Conservation (phyloP, 2,113 vertebrate genomes). For the Channa maculata region DNA sequence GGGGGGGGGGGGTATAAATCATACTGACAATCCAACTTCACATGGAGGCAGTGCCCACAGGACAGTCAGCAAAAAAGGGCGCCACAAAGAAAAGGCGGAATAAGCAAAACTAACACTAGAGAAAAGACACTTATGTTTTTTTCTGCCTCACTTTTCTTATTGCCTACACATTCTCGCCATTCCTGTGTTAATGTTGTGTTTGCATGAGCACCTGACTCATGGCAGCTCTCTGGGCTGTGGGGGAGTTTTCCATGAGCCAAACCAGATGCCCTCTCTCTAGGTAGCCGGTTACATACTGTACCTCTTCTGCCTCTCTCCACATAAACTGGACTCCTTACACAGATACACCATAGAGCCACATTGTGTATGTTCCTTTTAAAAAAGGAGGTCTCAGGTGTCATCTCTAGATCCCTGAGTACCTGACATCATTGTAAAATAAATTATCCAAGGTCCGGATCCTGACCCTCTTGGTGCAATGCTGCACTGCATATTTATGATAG, state of each 20-base stretch:
- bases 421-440: slow-evolving; percentile 22
- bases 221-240: slow-evolving; percentile 67
- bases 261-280: slow-evolving; percentile 79
- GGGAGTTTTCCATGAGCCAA: slow-evolving; percentile 66
- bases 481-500: neutral
- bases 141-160: slow-evolving; percentile 34
- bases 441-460: neutral
- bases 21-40: slow-evolving; percentile 21
- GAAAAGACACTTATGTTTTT: slow-evolving; percentile 59
- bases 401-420: neutral
- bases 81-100: slow-evolving; percentile 38
- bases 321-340: slow-evolving; percentile 47
- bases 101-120: slow-evolving; percentile 46
- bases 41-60: slow-evolving; percentile 10
- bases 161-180: slow-evolving; percentile 44
- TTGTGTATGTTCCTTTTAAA: slow-evolving; percentile 16
- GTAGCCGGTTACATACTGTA: slow-evolving; percentile 61
- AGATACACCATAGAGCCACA: slow-evolving; percentile 14
- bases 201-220: slow-evolving; percentile 74
- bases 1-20: slow-evolving; percentile 20
- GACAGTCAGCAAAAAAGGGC: slow-evolving; percentile 20
- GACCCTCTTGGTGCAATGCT: neutral
- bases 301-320: slow-evolving; percentile 66
- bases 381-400: slow-evolving; percentile 19
- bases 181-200: slow-evolving; percentile 60